Evolutionary conservation across 2,888 invertebrate genomes (phyloP).

Genomic region (Epinotia brunnichana): DNA sequence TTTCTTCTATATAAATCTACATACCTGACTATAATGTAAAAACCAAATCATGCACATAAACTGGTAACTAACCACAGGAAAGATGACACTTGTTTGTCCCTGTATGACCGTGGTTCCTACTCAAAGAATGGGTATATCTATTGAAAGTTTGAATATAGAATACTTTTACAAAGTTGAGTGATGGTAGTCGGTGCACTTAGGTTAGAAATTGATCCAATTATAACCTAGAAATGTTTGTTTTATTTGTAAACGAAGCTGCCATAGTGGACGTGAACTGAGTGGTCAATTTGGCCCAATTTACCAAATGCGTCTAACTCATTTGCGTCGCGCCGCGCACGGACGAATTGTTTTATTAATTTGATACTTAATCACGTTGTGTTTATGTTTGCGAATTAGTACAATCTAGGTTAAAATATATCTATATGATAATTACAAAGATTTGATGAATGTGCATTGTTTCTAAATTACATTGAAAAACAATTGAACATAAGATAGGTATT

Average conservation of each 20-base stretch:
- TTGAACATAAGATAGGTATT: constrained; percentile 9
- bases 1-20: too few relatives aligned
- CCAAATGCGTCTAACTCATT: constrained; percentile 42
- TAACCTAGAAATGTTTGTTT: constrained; percentile 7
- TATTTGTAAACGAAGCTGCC: constrained; percentile 12
- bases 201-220: constrained; percentile 4
- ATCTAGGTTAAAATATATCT: constrained; percentile 33
- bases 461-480: constrained; percentile 9
- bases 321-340: constrained; percentile 14
- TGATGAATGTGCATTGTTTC: background rate
- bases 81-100: too few relatives aligned
- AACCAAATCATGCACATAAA: too few relatives aligned
- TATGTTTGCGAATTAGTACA: constrained; percentile 24
- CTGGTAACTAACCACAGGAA: too few relatives aligned
- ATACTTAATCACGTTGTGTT: constrained; percentile 42
- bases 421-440: background rate
- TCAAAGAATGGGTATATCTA: too few relatives aligned
- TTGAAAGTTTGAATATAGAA: too few relatives aligned
- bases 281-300: constrained; percentile 44
- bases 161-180: too few relatives aligned
- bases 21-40: too few relatives aligned
- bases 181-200: background rate
- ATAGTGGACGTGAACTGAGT: constrained; percentile 18
- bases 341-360: constrained; percentile 41
- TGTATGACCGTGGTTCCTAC: too few relatives aligned